Percentiles rank a stretch among this genome's conserved stretches.
phyloP scores from a whole-genome alignment of 2,888 invertebrate genomes.

The Stegophylla sp. region DNA sequence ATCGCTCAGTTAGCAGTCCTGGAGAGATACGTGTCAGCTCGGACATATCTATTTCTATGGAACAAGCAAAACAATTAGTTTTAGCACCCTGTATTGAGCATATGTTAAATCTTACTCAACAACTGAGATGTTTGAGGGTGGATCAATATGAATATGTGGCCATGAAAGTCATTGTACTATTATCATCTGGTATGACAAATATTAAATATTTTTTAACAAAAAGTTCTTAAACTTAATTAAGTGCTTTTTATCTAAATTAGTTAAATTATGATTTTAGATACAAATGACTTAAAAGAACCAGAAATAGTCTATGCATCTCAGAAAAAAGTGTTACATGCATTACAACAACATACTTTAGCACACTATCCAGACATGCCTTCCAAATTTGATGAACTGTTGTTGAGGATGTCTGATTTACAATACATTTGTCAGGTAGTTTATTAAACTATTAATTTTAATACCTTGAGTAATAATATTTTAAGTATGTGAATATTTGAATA shows the following conservation, averaged over 20 bases:
- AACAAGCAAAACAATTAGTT: slow-evolving; percentile 76
- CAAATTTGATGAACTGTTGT: slow-evolving; percentile 90
- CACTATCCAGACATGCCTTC: slow-evolving; percentile 93
- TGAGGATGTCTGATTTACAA: slow-evolving; percentile 93
- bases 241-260: background rate
- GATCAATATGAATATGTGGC: slow-evolving; percentile 97
- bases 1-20: slow-evolving; percentile 88
- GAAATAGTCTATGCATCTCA: slow-evolving; percentile 92
- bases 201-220: slow-evolving; percentile 7
- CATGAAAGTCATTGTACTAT: slow-evolving; percentile 90
- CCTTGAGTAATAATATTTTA: background rate
- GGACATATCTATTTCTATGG: slow-evolving; percentile 72
- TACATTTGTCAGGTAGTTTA: slow-evolving; percentile 86
- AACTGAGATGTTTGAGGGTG: slow-evolving; percentile 84
- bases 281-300: slow-evolving; percentile 89
- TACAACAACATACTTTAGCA: slow-evolving; percentile 88
- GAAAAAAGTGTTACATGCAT: slow-evolving; percentile 89
- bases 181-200: slow-evolving; percentile 78
- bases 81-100: slow-evolving; percentile 87
- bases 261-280: slow-evolving; percentile 69
- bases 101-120: slow-evolving; percentile 93
- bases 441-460: background rate
- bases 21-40: slow-evolving; percentile 82
- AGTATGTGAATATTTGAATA: slow-evolving; percentile 15
- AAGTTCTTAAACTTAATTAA: slow-evolving; percentile 1